Base-by-base conservation (phyloP, 2,797 vertebrate species). In the Darevskia mixta region DNA sequence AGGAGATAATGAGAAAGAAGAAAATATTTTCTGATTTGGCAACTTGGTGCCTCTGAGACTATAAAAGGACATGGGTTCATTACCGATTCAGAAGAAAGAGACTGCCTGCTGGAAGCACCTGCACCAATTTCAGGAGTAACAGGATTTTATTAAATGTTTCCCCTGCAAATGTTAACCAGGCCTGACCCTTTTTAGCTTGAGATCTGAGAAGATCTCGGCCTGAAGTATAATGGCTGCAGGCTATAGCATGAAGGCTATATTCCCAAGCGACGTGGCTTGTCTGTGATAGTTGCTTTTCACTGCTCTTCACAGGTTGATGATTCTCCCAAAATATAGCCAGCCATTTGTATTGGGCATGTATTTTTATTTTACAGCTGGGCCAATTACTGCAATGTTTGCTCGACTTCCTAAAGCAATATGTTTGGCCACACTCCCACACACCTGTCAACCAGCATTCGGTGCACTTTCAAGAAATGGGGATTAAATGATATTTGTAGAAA, bases 391-490 rank as follows among this genome's bases (percentile, higher is more conserved):
- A 55, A 85, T 75, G 72, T 81, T 81, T 84, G 43, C 67, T 75
- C 66, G 83, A 75, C 41, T 73, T 49, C 69, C 32, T 85, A 85
- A 67, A 38, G 67, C 25, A 67, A 29, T n/a, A 55, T 29, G 29
- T 86, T 89, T 89, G 83, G 78, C 71, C 43, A 58, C 27, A 17
- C 10, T 32, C 88, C 18, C 9, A 45, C 9, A 64, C 1, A 81
- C 49, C n/a, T 91, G 92, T 92, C 90, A 55, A 82, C 91, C 85
- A 86, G 35, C 25, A 88, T 94, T 85, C 49, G 49, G 4, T 84
- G 87, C 89, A 90, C 49, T 67, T 88, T 91, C 25, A 91, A 88
- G 64, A 86, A 79, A 89, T 85, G 90, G 92, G n/a, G 11, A 86
- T 90, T 94, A 92, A 88, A 35, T 86, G 69, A 69, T 0, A 0